These are phyloP conservation scores for Himalopsyche japonica DNA, from an alignment of 2,888 invertebrate genomes.

Conservation along the genomic window DNA sequence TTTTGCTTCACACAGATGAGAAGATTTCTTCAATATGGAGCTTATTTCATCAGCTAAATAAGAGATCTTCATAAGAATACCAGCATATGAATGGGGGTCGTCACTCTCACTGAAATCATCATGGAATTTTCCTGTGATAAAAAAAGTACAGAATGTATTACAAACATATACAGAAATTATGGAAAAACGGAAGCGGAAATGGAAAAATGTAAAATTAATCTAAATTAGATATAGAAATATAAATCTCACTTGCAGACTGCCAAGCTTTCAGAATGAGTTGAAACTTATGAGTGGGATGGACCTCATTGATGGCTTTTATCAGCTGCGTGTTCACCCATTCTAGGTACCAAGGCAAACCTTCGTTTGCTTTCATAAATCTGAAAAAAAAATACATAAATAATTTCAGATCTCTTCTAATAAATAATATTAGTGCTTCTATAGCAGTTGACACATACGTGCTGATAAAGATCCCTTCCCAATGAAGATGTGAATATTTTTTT, in stretches of 20 bases:
- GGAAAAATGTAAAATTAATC: background rate
- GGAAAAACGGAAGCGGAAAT: too few relatives aligned
- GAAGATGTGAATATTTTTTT: too few relatives aligned
- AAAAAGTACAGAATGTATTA: background rate
- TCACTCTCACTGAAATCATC: background rate
- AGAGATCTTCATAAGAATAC: background rate
- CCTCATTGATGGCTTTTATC: constrained; percentile 6
- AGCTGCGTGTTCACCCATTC: constrained; percentile 11
- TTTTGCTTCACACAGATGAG: background rate
- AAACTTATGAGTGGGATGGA: background rate
- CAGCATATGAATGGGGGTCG: background rate
- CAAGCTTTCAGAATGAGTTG: constrained; percentile 14
- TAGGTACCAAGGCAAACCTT: constrained; percentile 11
- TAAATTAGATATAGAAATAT: background rate
- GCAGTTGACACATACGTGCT: too few relatives aligned
- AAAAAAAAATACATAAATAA: background rate
- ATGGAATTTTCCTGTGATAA: constrained; percentile 8
- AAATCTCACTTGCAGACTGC: constrained; percentile 29
- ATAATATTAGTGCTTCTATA: too few relatives aligned
- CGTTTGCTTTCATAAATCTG: background rate
- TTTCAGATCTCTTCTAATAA: too few relatives aligned
- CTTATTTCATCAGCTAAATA: background rate
- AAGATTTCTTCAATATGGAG: background rate
- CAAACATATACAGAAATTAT: background rate
- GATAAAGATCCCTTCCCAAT: too few relatives aligned